These are phyloP conservation scores for Drosophila funebris DNA, from an alignment of 1,140 invertebrate genomes.

Conservation along the genomic window DNA sequence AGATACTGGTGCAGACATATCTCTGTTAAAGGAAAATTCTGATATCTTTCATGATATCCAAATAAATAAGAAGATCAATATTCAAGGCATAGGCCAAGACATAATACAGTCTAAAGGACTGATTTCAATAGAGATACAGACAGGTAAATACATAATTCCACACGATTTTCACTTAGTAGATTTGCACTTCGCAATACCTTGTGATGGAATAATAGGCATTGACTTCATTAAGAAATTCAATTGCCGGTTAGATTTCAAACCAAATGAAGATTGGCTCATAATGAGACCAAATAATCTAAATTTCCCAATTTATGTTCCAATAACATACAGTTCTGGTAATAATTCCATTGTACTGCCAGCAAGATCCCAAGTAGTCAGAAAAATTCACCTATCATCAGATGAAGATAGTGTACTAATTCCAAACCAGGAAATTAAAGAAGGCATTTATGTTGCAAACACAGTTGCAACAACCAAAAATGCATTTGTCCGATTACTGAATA, in stretches of 20 bases:
- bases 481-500: too few species aligned
- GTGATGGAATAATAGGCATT: slow-evolving; percentile 18
- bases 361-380: too few species aligned
- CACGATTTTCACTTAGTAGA: slow-evolving; percentile 12
- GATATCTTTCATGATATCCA: slow-evolving; percentile 9
- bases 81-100: slow-evolving; percentile 21
- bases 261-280: background rate
- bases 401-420: too few species aligned
- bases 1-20: slow-evolving; percentile 23
- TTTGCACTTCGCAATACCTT: slow-evolving; percentile 1
- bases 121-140: slow-evolving; percentile 20
- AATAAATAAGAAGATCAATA: slow-evolving; percentile 13
- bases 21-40: slow-evolving; percentile 8
- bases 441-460: too few species aligned
- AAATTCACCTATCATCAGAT: too few species aligned
- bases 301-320: too few species aligned
- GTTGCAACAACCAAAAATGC: too few species aligned
- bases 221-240: slow-evolving; percentile 25
- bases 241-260: slow-evolving; percentile 1
- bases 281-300: slow-evolving; percentile 5
- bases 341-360: too few species aligned
- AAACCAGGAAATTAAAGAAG: too few species aligned
- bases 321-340: too few species aligned
- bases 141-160: slow-evolving; percentile 6
- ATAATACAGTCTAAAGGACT: slow-evolving; percentile 4